Evolutionary conservation across 2,888 invertebrate species (phyloP), one percentile per base, ranked within the genome.

Genomic region (Agapetus fuscipes): DNA sequence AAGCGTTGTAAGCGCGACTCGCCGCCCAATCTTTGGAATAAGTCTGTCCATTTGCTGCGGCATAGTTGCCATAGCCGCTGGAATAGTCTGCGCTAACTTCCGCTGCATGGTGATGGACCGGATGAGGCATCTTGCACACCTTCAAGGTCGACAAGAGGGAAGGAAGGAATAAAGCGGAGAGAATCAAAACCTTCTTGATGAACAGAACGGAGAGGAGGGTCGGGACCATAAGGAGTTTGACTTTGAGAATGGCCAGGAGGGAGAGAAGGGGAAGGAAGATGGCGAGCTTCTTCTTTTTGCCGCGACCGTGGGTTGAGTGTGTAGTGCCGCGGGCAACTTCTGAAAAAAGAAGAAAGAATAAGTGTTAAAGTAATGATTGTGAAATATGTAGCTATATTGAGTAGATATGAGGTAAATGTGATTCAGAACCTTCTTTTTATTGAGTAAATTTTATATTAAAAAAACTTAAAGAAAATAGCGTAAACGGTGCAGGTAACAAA

Each of bases 151-250:
- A 69, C n/a, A 79, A 57, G 17, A 79, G 53, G 31, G 75, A 71
- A 0, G 81, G 80, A 13, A 78, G 54, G 17, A 78, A 55, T 7
- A 81, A 51, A 0, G 78, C 76, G 6, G 71, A 77, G 1, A 77
- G 55, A 3, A 80, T 57, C 9, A 81, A 57, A 2, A 79, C 57
- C 51, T 80, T 81, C 59, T 81, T 81, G 48, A 80, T 78, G 51
- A 78, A 65, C 49, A 81, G 56, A 1, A 81, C 74, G 2, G 73
- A 66, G 7, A 78, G 58, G 3, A 80, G 64, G 3, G 80, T 69
- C 0, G 80, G 76, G 1, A 78, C 60, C 15, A 80, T 58, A 28
- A 80, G 53, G 9, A 78, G 53, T 50, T 80, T 78, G 2, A 67
- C 60, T 57, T 74, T 74, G 46, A 73, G 50, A 0, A 73, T 55